Evolutionary conservation across 2,888 invertebrate species (phyloP).

Genomic region (Pyrochroa serraticornis): DNA sequence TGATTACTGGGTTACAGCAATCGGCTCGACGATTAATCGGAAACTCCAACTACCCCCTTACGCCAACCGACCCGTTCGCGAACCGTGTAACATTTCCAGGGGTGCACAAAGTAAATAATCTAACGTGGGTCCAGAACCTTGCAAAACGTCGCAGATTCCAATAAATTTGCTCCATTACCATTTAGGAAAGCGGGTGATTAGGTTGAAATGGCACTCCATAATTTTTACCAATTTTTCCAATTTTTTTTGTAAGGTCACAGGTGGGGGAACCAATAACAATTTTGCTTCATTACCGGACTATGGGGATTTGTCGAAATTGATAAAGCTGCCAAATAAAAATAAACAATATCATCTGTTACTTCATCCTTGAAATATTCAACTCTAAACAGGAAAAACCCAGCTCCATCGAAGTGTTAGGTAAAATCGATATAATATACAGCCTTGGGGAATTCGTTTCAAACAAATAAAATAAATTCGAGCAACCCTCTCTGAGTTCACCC

Average conservation of each 20-base stretch:
- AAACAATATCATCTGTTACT: neutral
- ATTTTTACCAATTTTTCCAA: too few relatives aligned
- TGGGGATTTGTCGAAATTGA: too few relatives aligned
- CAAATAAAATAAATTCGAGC: constrained; percentile 12
- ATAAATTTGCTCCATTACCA: too few relatives aligned
- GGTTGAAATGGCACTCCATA: too few relatives aligned
- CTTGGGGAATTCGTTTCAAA: constrained; percentile 4
- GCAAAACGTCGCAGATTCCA: too few relatives aligned
- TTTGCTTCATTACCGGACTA: too few relatives aligned
- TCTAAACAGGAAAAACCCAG: constrained; percentile 1
- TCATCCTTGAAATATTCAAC: neutral
- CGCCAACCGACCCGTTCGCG: constrained; percentile 19
- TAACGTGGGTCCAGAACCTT: too few relatives aligned
- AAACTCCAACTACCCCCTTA: constrained; percentile 27
- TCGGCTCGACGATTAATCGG: constrained; percentile 37
- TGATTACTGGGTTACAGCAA: constrained; percentile 37
- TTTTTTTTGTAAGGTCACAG: too few relatives aligned
- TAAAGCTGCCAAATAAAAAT: neutral
- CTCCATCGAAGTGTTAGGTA: constrained; percentile 11
- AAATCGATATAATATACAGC: constrained; percentile 15
- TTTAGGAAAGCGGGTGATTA: too few relatives aligned
- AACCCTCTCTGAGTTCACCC: neutral
- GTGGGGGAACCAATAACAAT: too few relatives aligned
- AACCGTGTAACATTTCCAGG: constrained; percentile 17
- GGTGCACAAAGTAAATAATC: too few relatives aligned